Base-by-base conservation (phyloP, 2,888 invertebrate species). In the Chrysodeixis includens region DNA sequence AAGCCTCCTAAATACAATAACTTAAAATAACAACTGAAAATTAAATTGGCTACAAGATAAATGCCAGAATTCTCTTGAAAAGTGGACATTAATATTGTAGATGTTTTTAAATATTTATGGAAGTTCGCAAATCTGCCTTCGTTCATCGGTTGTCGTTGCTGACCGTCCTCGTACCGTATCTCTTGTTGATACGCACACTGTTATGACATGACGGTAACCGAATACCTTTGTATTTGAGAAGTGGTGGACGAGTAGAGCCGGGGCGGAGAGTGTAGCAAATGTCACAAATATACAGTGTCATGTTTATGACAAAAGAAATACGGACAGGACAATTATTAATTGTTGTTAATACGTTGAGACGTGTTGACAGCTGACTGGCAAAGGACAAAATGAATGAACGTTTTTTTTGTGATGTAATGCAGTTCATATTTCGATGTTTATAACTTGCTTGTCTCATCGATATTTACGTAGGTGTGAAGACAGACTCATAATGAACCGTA, bases 191-290 rank as follows among this genome's bases (percentile, higher is more conserved):
- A 58, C 14, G 52, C 7, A 52, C 8, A 20, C 44, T 52, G 44
- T n/a, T n/a, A n/a, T 40, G n/a, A 40, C 40, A 6, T n/a, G 40
- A n/a, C 5, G 6, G 85, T 69, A 78, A 84, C 30, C 55, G 56
- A 64, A 86, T 78, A 78, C 81, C 66, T 77, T 83, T 84, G 81
- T 84, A 83, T 84, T 76, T 40, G 30, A 8, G 8, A 1, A 44
- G 55, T 60, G 68, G 51, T 46, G 71, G 73, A 58, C 46, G 70
- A 64, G 46, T 61, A 16, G 69, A 57, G 71, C 62, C 69, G 55
- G 51, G 55, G 51, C 7, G 26, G 5, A 35, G 0, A 0, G 1
- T 18, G 10, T 49, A 3, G 3, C n/a, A 58, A n/a, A 4, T 14
- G 30, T 4, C 8, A 22, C 9, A 1, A 46, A 57, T 30, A 14